Evolutionary conservation across 2,113 vertebrate genomes (phyloP).

Genomic region (Sphaerodactylus townsendi): DNA sequence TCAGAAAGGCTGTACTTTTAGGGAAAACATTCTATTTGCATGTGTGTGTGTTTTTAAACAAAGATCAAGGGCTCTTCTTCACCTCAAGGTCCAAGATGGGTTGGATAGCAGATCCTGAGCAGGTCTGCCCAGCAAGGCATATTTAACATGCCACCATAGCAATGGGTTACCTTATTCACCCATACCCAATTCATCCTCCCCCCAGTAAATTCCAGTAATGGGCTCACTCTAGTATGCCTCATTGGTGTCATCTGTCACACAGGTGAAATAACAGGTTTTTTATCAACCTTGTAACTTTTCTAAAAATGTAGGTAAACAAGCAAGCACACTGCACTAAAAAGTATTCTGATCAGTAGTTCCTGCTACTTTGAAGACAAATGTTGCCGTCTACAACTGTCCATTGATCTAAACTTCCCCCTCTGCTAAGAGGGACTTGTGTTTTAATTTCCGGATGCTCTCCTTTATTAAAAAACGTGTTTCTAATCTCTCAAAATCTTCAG

Average conservation of each 20-base stretch:
- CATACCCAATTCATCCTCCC: conserved; percentile 61
- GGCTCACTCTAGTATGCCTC: conserved; percentile 70
- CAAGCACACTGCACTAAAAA: conserved; percentile 2
- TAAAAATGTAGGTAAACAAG: not conserved
- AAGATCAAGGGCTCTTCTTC: conserved; percentile 53
- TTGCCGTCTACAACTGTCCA: conserved; percentile 22
- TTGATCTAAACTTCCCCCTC: conserved; percentile 24
- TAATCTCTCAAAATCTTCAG: conserved; percentile 41
- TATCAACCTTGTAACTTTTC: conserved; percentile 26
- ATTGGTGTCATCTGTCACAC: conserved; percentile 68
- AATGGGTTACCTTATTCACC: conserved; percentile 66
- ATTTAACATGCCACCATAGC: conserved; percentile 64
- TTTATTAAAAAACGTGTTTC: conserved; percentile 53
- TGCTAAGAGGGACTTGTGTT: conserved; percentile 42
- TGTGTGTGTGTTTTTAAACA: conserved; percentile 43
- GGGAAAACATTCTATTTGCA: conserved; percentile 36
- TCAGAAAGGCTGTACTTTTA: not conserved
- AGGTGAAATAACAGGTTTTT: conserved; percentile 58
- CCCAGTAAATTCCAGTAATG: conserved; percentile 70
- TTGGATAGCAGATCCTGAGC: conserved; percentile 40
- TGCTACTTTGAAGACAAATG: conserved; percentile 24
- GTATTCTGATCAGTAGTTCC: conserved; percentile 19
- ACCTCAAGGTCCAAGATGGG: conserved; percentile 61
- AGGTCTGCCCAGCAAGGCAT: conserved; percentile 58
- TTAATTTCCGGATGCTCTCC: conserved; percentile 45